Conservation (phyloP, 2,113 vertebrate species). For the Entelurus aequoreus region DNA sequence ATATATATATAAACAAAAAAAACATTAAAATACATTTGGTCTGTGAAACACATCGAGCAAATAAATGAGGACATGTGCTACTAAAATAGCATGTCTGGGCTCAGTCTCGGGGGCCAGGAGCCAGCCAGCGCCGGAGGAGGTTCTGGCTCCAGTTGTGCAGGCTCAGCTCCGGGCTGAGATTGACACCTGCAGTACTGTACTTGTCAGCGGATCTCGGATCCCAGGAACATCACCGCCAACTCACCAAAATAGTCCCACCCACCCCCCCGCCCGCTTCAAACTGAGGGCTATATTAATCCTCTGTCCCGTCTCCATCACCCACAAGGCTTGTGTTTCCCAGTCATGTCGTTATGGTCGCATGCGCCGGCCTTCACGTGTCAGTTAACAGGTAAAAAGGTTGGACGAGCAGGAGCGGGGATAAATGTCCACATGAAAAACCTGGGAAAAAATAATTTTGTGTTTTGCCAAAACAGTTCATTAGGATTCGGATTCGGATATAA, state of each 20-base stretch:
- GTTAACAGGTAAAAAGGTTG: constrained; percentile 6
- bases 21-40: too few relatives aligned
- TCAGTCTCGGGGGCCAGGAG: constrained; percentile 21
- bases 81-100: constrained; percentile 4
- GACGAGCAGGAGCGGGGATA: neutral
- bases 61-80: too few relatives aligned
- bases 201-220: constrained; percentile 66
- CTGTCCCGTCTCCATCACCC: neutral
- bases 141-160: constrained; percentile 45
- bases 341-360: constrained; percentile 43
- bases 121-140: constrained; percentile 32
- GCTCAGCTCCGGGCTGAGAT: constrained; percentile 51
- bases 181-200: constrained; percentile 64
- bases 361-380: constrained; percentile 25
- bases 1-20: too few relatives aligned
- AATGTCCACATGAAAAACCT: neutral
- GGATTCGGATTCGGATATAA: too few relatives aligned
- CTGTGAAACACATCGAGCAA: too few relatives aligned
- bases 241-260: constrained; percentile 69
- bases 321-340: constrained; percentile 47
- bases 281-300: constrained; percentile 55
- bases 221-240: constrained; percentile 51
- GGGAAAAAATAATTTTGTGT: too few relatives aligned
- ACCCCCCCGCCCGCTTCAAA: constrained; percentile 24
- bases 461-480: too few relatives aligned